Conservation (phyloP, 2,888 invertebrate species). For the Blomia tropicalis region DNA sequence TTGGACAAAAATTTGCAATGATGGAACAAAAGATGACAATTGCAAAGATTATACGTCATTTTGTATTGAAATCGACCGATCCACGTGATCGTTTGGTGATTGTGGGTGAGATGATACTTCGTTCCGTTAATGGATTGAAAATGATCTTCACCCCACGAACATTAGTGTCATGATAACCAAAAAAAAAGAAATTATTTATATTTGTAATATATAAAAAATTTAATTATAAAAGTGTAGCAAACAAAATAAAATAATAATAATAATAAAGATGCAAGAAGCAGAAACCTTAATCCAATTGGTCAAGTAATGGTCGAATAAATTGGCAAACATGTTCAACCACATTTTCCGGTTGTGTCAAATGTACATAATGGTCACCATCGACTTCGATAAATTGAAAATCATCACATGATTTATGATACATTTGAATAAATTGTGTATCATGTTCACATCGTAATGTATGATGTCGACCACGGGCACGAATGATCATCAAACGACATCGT, state of each 20-base stretch:
- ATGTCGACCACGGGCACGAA: conserved; percentile 51
- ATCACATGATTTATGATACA: conserved; percentile 32
- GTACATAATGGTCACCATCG: conserved; percentile 56
- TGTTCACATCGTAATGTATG: conserved; percentile 30
- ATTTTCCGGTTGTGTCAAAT: conserved; percentile 50
- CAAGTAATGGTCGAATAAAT: conserved; percentile 21
- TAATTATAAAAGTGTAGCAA: too few species aligned
- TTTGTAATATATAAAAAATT: too few species aligned
- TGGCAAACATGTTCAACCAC: conserved; percentile 35
- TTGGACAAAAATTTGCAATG: conserved; percentile 30
- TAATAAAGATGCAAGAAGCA: background rate
- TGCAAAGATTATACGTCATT: conserved; percentile 27
- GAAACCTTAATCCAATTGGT: background rate
- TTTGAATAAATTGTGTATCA: conserved; percentile 26
- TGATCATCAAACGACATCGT: conserved; percentile 48
- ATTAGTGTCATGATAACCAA: background rate
- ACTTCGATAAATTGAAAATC: conserved; percentile 36
- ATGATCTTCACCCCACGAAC: background rate
- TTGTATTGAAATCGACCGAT: conserved; percentile 25
- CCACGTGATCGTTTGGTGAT: conserved; percentile 28
- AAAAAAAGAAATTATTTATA: too few species aligned
- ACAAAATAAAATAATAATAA: too few species aligned
- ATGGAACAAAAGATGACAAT: conserved; percentile 29
- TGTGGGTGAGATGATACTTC: conserved; percentile 27
- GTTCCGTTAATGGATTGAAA: conserved; percentile 23